Percentiles rank a stretch among this genome's conserved stretches.
Conservation (phyloP, 2,797 vertebrate species). For the Pelodytes ibericus region DNA sequence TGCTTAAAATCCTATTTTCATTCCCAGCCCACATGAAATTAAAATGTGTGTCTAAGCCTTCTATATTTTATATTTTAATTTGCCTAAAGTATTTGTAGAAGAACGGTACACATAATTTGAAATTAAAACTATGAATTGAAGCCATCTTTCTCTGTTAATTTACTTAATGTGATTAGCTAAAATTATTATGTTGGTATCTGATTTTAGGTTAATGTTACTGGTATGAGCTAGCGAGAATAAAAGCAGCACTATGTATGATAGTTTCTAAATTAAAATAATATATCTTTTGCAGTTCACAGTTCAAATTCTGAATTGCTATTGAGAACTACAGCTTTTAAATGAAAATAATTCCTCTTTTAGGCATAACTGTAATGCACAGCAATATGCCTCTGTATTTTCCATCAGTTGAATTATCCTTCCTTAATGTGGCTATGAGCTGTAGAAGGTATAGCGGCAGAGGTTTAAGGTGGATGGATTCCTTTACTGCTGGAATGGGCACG, state of each 20-base stretch:
- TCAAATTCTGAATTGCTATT: not conserved
- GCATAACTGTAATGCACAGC: slow-evolving; percentile 34
- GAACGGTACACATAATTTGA: slow-evolving; percentile 14
- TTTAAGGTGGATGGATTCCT: slow-evolving; percentile 24
- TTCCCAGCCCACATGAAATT: too few relatives aligned
- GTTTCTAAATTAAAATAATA: slow-evolving; percentile 37
- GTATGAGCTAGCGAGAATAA: not conserved
- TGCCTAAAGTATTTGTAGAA: not conserved
- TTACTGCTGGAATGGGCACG: slow-evolving; percentile 25
- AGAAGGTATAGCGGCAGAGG: not conserved
- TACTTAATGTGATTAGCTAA: slow-evolving; percentile 18
- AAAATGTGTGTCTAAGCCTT: not conserved
- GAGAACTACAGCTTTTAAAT: slow-evolving; percentile 33
- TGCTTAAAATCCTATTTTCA: too few relatives aligned
- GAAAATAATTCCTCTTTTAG: slow-evolving; percentile 41
- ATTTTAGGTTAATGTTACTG: slow-evolving; percentile 21
- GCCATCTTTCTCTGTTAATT: slow-evolving; percentile 3
- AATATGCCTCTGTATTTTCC: slow-evolving; percentile 27
- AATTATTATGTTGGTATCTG: slow-evolving; percentile 9
- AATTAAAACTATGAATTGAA: slow-evolving; percentile 13
- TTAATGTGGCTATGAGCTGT: not conserved
- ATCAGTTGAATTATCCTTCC: slow-evolving; percentile 16
- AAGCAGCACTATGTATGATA: slow-evolving; percentile 10
- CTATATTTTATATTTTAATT: not conserved
- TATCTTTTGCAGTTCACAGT: slow-evolving; percentile 15